Percentiles rank a stretch among this genome's conserved stretches.
Evolutionary conservation across 2,113 vertebrate species (phyloP).

Genomic region (Lampris megalopsis): DNA sequence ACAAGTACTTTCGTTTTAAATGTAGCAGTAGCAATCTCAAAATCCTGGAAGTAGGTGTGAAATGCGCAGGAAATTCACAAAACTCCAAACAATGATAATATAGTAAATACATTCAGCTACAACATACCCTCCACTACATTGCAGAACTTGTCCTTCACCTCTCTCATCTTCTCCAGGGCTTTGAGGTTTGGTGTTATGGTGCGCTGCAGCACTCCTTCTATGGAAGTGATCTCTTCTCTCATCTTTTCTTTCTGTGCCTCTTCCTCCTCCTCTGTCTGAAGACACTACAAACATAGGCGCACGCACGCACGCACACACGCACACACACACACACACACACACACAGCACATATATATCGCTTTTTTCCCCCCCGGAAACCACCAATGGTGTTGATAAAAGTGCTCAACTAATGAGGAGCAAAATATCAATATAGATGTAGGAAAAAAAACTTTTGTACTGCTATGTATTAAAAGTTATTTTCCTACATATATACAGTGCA

Average conservation of each 20-base stretch:
- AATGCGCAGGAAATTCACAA: too few species aligned
- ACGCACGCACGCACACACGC: background rate
- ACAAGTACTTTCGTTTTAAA: too few species aligned
- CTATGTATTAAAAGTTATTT: too few species aligned
- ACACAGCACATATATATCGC: background rate
- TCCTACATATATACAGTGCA: too few species aligned
- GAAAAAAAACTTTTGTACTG: too few species aligned
- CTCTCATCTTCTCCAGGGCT: slow-evolving; percentile 87
- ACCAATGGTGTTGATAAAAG: too few species aligned
- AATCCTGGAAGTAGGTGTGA: too few species aligned
- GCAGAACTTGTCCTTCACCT: slow-evolving; percentile 85
- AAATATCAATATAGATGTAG: too few species aligned
- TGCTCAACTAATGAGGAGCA: too few species aligned
- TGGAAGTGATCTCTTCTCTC: slow-evolving; percentile 74
- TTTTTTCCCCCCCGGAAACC: too few species aligned
- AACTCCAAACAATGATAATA: too few species aligned
- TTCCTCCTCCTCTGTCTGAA: slow-evolving; percentile 81
- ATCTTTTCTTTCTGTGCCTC: slow-evolving; percentile 76
- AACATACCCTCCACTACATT: slow-evolving; percentile 86
- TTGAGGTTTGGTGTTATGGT: slow-evolving; percentile 89
- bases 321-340: background rate
- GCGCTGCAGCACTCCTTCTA: slow-evolving; percentile 80
- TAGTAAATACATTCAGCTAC: background rate
- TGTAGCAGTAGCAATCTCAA: too few species aligned
- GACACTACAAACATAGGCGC: slow-evolving; percentile 66